Conservation (phyloP, 2,888 invertebrate species). For the Chirona hameri region DNA sequence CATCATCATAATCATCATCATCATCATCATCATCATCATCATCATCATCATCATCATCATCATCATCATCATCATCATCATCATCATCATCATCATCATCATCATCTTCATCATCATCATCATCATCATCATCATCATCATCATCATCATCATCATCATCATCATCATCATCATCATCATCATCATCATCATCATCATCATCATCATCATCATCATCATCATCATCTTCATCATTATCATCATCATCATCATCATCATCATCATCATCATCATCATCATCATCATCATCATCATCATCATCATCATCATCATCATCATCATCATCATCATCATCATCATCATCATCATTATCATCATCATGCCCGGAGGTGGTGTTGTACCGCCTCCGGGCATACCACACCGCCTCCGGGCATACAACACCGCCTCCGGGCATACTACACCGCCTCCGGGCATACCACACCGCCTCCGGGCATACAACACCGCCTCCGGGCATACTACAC, state of each 20-base stretch:
- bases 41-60: conserved; percentile 22
- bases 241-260: conserved; percentile 22
- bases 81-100: conserved; percentile 11
- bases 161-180: conserved; percentile 22
- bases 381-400: too few species aligned
- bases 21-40: conserved; percentile 22
- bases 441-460: too few species aligned
- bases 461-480: too few species aligned
- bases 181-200: conserved; percentile 22
- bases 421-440: too few species aligned
- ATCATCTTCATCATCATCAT: conserved; percentile 10
- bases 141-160: conserved; percentile 22
- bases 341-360: too few species aligned
- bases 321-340: conserved; percentile 22
- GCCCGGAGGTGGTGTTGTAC: too few species aligned
- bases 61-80: conserved; percentile 22
- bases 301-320: conserved; percentile 22
- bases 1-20: too few species aligned
- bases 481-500: too few species aligned
- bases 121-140: conserved; percentile 10
- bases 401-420: too few species aligned
- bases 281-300: conserved; percentile 22
- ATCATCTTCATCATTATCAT: too few species aligned
- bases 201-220: too few species aligned
- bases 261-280: conserved; percentile 22